phyloP scores from a whole-genome alignment of 2,113 vertebrate species.

The Nansenia antarctica region DNA sequence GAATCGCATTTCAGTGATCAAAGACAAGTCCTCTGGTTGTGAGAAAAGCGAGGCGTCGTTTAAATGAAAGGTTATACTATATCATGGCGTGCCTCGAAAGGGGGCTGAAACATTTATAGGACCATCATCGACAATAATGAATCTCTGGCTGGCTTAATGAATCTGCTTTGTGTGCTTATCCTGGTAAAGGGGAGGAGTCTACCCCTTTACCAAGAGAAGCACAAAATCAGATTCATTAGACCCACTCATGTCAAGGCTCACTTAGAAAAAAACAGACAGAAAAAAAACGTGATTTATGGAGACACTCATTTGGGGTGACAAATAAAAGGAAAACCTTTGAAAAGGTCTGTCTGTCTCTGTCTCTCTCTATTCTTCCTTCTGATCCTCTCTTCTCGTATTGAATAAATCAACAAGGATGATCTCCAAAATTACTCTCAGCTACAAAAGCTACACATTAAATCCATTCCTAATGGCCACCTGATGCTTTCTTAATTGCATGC shows the following conservation, averaged over 20 bases:
- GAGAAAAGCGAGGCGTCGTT: conserved; percentile 25
- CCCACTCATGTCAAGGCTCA: background rate
- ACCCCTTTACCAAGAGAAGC: background rate
- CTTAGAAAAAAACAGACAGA: conserved; percentile 29
- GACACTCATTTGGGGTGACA: conserved; percentile 1
- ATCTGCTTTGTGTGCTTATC: too few relatives aligned
- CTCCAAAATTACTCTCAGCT: conserved; percentile 13
- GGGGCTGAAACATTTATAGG: conserved; percentile 44
- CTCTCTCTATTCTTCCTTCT: conserved; percentile 11
- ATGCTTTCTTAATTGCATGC: conserved; percentile 53
- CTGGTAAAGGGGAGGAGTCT: too few relatives aligned
- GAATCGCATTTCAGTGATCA: conserved; percentile 55
- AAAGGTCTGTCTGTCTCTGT: background rate
- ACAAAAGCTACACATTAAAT: conserved; percentile 20
- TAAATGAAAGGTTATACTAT: conserved; percentile 46
- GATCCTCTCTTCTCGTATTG: conserved; percentile 16
- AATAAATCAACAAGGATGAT: conserved; percentile 40
- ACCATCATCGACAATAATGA: conserved; percentile 40
- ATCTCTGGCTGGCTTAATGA: conserved; percentile 19
- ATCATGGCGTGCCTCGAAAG: conserved; percentile 38
- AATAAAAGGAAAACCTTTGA: conserved; percentile 1
- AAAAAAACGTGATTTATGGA: conserved; percentile 9
- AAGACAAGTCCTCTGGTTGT: conserved; percentile 34
- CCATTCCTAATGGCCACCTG: conserved; percentile 29
- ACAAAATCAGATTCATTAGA: conserved; percentile 3